phyloP scores from a whole-genome alignment of 2,888 invertebrate species.

The Tryphoninae sp. region DNA sequence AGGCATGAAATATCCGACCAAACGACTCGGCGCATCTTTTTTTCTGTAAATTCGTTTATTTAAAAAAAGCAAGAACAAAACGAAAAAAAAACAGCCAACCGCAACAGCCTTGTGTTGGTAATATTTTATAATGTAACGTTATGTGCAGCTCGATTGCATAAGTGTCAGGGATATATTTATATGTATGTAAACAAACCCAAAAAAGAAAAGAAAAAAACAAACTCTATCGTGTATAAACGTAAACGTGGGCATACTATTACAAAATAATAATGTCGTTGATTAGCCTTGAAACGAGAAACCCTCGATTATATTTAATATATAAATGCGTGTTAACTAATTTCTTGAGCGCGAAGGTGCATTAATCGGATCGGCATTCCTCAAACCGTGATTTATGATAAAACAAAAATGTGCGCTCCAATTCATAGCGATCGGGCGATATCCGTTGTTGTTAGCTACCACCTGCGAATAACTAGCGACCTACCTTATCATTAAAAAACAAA shows the following conservation, averaged over 20 bases:
- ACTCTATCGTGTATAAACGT: slow-evolving; percentile 71
- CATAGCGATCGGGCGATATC: slow-evolving; percentile 28
- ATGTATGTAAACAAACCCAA: slow-evolving; percentile 65
- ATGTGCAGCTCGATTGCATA: slow-evolving; percentile 71
- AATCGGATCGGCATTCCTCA: slow-evolving; percentile 33
- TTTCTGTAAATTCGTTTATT: slow-evolving; percentile 5
- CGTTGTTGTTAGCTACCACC: slow-evolving; percentile 53
- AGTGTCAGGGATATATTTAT: slow-evolving; percentile 71
- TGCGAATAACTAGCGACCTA: slow-evolving; percentile 44
- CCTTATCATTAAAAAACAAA: slow-evolving; percentile 14
- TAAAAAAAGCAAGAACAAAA: not conserved
- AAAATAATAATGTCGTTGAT: slow-evolving; percentile 65
- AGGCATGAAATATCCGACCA: not conserved
- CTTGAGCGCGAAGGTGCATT: slow-evolving; percentile 9
- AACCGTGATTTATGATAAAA: slow-evolving; percentile 17
- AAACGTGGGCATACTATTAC: slow-evolving; percentile 59
- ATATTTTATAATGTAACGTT: slow-evolving; percentile 72
- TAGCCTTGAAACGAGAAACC: slow-evolving; percentile 65
- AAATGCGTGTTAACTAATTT: slow-evolving; percentile 51
- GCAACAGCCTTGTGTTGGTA: slow-evolving; percentile 64
- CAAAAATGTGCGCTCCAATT: slow-evolving; percentile 9
- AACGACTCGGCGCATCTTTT: not conserved
- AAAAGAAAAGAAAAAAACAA: slow-evolving; percentile 49
- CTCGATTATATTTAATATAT: slow-evolving; percentile 49
- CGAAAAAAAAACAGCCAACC: slow-evolving; percentile 50